Evolutionary conservation across 2,113 vertebrate species (phyloP), one percentile per base, ranked within the genome.

Genomic region (Cephalopholis sonnerati): DNA sequence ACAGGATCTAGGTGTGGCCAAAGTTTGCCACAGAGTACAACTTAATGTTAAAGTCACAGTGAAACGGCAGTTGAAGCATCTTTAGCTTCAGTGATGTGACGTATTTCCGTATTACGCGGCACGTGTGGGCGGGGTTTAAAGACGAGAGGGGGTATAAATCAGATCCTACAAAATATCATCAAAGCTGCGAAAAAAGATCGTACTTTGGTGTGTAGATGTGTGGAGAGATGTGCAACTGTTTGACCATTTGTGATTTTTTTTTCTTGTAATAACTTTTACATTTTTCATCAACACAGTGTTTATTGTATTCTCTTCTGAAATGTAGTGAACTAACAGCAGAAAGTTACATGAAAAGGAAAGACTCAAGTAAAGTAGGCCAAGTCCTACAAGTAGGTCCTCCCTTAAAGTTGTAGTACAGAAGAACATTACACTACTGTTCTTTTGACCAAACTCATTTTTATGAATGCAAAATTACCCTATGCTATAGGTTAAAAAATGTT

Each of bases 1-100:
- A 74, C 92, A 92, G 93, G 91, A 93, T 94, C 91, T 93, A 94
- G 94, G 94, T 94, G 94, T 94, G 94, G 94, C 90, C 91, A 94
- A 95, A 95, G 82, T 94, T 93, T 93, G 86, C 91, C 89, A 93
- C 91, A 92, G 89, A 85, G 70, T 82, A 82, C 81, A 91, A 94
- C 87, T 95, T 92, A 89, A 89, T 91, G 84, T 85, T 89, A 86
- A 88, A 91, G 75, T 85, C 74, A 81, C 88, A 83, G 79, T 50
- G 73, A 53, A 80, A 39, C 74, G 50, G 73, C 77, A 69, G 74
- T 63, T 72, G 41, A 53, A 87, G 85, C 85, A 92, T 91, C 81
- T 82, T 89, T 89, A 83, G 79, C 82, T 79, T 67, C 57, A n/a
- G 12, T 3, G 0, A 0, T 0, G 75, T 91, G 89, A 92, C 91